phyloP scores from a whole-genome alignment of 2,797 vertebrate species.

The Trachops cirrhosus region DNA sequence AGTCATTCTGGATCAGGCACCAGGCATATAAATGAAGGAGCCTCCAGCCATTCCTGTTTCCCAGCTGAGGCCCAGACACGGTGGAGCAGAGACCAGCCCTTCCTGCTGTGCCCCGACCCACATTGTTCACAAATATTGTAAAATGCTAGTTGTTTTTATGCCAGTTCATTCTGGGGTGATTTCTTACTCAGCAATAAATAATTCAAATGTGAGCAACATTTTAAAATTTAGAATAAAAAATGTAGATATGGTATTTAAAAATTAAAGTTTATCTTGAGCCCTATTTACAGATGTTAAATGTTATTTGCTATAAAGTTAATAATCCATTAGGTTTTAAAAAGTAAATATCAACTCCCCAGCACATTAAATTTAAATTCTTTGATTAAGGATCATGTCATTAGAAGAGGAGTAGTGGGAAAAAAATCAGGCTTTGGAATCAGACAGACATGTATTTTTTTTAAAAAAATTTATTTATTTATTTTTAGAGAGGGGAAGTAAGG shows the following conservation, averaged over 20 bases:
- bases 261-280: neutral
- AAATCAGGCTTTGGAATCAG: neutral
- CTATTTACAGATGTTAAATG: neutral
- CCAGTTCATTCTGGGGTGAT: neutral
- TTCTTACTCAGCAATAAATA: slow-evolving; percentile 7
- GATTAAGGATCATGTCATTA: neutral
- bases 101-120: neutral
- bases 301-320: slow-evolving; percentile 6
- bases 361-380: slow-evolving; percentile 15
- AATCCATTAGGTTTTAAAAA: neutral
- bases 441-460: neutral
- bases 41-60: neutral
- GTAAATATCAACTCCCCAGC: neutral
- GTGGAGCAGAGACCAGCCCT: neutral
- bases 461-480: too few species aligned
- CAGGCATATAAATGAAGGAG: neutral
- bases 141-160: neutral
- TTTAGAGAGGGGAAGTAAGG: too few species aligned
- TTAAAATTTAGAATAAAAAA: slow-evolving; percentile 14
- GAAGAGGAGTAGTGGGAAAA: neutral
- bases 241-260: neutral
- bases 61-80: neutral
- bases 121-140: neutral
- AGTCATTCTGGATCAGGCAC: neutral
- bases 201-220: neutral